Evolutionary conservation across 1,140 invertebrate genomes (phyloP).

Genomic region (Aphaenogaster rudis): DNA sequence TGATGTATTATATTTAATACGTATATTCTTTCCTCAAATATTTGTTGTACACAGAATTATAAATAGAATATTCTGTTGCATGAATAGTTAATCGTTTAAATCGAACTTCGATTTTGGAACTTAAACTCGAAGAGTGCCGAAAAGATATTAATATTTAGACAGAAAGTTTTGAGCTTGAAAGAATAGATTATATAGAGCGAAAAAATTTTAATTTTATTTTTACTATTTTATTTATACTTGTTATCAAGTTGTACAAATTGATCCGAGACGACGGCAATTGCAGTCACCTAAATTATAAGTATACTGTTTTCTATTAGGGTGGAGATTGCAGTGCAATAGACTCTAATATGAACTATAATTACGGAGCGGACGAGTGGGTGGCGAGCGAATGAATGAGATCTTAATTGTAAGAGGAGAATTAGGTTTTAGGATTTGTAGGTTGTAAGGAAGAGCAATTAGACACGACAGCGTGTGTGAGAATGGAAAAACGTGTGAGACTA

Average conservation of each 20-base stretch:
- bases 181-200: neutral
- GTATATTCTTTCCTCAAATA: too few species aligned
- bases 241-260: neutral
- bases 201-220: neutral
- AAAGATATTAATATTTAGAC: neutral
- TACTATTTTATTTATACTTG: neutral
- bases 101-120: neutral
- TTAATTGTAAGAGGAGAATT: slow-evolving; percentile 1
- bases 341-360: neutral
- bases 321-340: neutral
- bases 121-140: neutral
- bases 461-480: neutral
- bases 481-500: neutral
- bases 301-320: neutral
- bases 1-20: too few species aligned
- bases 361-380: neutral
- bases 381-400: neutral
- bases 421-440: neutral
- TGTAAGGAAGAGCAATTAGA: neutral
- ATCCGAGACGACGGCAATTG: neutral
- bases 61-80: too few species aligned
- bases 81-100: too few species aligned
- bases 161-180: neutral
- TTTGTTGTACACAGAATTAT: too few species aligned
- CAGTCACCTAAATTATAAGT: neutral